Conservation (phyloP, 2,797 vertebrate genomes). For the Myotis myotis region DNA sequence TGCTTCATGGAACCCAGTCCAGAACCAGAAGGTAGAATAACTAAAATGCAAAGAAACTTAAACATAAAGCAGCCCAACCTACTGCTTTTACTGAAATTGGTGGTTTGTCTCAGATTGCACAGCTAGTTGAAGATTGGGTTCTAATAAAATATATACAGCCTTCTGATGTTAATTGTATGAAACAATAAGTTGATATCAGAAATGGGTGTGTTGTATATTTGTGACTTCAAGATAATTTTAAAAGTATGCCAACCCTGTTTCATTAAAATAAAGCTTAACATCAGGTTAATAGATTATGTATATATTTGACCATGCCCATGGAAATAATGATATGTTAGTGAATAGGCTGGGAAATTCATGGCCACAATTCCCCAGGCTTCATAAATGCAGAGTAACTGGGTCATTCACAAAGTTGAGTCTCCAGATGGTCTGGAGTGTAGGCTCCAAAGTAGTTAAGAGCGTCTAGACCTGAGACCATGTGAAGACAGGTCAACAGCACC, state of each 20-base stretch:
- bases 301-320: not conserved
- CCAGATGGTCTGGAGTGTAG: not conserved
- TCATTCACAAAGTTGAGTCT: not conserved
- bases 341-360: not conserved
- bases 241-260: not conserved
- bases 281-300: not conserved
- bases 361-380: not conserved
- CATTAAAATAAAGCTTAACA: not conserved
- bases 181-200: not conserved
- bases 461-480: not conserved
- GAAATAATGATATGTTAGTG: not conserved
- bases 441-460: not conserved
- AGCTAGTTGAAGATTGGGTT: not conserved
- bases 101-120: not conserved
- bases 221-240: not conserved
- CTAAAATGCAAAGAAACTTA: not conserved
- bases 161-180: not conserved
- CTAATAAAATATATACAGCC: not conserved
- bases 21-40: not conserved
- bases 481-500: not conserved
- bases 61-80: not conserved
- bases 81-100: not conserved
- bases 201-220: not conserved
- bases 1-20: not conserved
- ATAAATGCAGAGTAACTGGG: not conserved